phyloP scores from a whole-genome alignment of 35 echinoderm and acorn worm species.

The Holothuria glaberrima region DNA sequence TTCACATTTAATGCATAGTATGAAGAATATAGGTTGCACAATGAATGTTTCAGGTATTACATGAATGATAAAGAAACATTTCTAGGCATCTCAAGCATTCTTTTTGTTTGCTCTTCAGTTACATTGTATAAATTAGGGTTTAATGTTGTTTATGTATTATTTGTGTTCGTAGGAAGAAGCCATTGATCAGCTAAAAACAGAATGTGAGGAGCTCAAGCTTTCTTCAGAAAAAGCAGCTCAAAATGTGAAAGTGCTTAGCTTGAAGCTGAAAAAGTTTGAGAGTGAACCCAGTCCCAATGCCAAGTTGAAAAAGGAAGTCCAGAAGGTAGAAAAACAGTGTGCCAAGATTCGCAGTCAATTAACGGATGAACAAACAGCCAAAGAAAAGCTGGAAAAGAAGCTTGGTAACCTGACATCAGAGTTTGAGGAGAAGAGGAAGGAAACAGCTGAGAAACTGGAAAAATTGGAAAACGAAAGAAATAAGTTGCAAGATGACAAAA shows the following conservation, averaged over 20 bases:
- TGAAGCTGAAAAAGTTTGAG: constrained; percentile 77
- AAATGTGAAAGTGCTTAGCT: constrained; percentile 59
- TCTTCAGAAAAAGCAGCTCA: constrained; percentile 70
- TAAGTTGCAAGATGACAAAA: constrained; percentile 72
- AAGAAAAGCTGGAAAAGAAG: constrained; percentile 47
- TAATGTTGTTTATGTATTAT: background rate
- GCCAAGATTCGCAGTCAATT: constrained; percentile 65
- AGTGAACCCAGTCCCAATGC: constrained; percentile 64
- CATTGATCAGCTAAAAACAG: constrained; percentile 60
- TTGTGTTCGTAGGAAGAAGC: constrained; percentile 63
- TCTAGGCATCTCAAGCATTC: too few species aligned
- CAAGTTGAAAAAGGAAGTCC: constrained; percentile 50
- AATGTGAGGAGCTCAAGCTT: constrained; percentile 79
- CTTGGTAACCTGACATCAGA: background rate
- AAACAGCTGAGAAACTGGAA: constrained; percentile 13
- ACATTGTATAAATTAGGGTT: background rate
- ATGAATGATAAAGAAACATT: too few species aligned
- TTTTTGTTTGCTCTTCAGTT: background rate
- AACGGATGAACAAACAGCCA: constrained; percentile 63
- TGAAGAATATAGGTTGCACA: too few species aligned
- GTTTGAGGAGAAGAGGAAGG: background rate
- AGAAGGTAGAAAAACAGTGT: constrained; percentile 70
- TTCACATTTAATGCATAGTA: too few species aligned
- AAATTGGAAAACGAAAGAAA: constrained; percentile 44
- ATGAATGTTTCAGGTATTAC: too few species aligned